phyloP scores from a whole-genome alignment of 1,140 invertebrate species.

The Bombyx mandarina region DNA sequence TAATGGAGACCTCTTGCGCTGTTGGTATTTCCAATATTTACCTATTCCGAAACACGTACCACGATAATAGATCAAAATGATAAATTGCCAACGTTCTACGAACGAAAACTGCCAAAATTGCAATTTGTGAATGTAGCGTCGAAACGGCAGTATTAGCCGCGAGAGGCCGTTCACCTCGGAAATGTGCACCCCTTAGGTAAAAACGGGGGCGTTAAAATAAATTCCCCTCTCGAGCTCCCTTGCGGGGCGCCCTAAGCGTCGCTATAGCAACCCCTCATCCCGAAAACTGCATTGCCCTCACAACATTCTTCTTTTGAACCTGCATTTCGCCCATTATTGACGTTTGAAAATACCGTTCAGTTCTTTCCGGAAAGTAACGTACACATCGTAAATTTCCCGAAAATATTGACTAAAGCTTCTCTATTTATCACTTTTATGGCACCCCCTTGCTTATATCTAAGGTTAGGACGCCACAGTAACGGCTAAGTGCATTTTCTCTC shows the following conservation, averaged over 20 bases:
- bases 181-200: slow-evolving; percentile 54
- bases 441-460: slow-evolving; percentile 20
- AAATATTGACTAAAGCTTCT: slow-evolving; percentile 38
- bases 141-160: slow-evolving; percentile 3
- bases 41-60: no score
- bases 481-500: slow-evolving; percentile 27
- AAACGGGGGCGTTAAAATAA: slow-evolving; percentile 53
- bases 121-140: not conserved
- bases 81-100: not conserved
- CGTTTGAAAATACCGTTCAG: slow-evolving; percentile 21
- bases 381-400: slow-evolving; percentile 30
- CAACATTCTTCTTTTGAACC: slow-evolving; percentile 25
- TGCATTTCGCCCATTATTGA: slow-evolving; percentile 36
- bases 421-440: slow-evolving; percentile 45
- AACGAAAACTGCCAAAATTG: not conserved
- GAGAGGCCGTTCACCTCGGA: slow-evolving; percentile 55
- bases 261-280: slow-evolving; percentile 43
- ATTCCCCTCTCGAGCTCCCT: slow-evolving; percentile 50
- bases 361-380: slow-evolving; percentile 22
- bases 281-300: slow-evolving; percentile 37
- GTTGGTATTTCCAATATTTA: no score
- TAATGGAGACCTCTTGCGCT: no score
- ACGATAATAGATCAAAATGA: not conserved
- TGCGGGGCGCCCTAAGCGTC: slow-evolving; percentile 45
- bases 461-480: slow-evolving; percentile 19